Base-by-base conservation (phyloP, 2,888 invertebrate species). In the Anthophora plumipes region DNA sequence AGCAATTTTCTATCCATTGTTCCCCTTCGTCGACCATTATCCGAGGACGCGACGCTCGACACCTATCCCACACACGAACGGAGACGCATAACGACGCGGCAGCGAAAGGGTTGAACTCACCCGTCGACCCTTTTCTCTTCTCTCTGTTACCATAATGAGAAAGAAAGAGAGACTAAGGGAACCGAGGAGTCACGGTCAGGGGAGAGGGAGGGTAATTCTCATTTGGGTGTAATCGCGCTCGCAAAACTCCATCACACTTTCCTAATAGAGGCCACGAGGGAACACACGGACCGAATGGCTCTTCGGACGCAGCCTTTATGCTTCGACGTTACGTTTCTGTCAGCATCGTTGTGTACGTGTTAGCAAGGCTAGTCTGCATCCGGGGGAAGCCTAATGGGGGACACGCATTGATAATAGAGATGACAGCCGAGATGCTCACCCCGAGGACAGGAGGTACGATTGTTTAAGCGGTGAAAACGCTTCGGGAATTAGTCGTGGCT, bases 241-340 rank as follows among this genome's bases (percentile, higher is more conserved):
- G 92, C 93, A 93, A 93, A 93, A 93, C 93, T 93, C 93, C 93
- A 93, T 93, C 93, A 93, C 93, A 92, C 93, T 93, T 93, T 93
- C 91, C 93, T 93, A 93, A 93, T 93, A 93, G 93, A 93, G 91
- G 91, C 89, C 90, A 89, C 86, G 90, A 88, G 91, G 90, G 91
- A 89, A 85, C 88, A 83, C 81, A 82, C 83, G 85, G 84, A 81
- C 86, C 87, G 87, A 83, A 85, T 83, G 85, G 79, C 81, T 82
- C 76, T 66, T 79, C 70, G 85, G 70, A 83, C 84, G 72, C 48
- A 52, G 88, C 86, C 88, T 91, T 91, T 90, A 91, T 90, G 90
- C 61, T 81, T 88, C 78, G 79, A 73, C 76, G 77, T 80, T 87
- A 75, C 77, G 61, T 82, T 85, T 64, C 66, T 69, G 64, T 67